Evolutionary conservation across 2,113 vertebrate genomes (phyloP).

Genomic region (Notarius quadriscutis): DNA sequence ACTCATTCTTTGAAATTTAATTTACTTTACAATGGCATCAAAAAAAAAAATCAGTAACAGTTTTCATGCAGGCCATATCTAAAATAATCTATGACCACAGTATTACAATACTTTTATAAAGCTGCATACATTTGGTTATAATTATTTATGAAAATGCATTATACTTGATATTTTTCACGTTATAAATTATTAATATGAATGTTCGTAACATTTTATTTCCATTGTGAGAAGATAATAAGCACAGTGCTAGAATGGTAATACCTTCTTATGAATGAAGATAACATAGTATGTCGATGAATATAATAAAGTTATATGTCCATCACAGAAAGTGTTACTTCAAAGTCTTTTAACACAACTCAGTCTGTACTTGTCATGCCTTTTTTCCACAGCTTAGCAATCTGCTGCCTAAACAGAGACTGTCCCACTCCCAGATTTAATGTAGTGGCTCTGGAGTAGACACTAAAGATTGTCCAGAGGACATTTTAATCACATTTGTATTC

Average conservation of each 20-base stretch:
- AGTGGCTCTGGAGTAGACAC: neutral
- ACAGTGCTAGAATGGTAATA: too few species aligned
- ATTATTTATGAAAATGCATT: too few species aligned
- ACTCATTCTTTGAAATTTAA: neutral
- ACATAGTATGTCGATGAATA: neutral
- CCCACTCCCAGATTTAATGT: constrained; percentile 4
- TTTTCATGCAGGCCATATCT: neutral
- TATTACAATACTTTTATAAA: neutral
- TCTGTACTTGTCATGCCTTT: neutral
- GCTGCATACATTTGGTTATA: neutral
- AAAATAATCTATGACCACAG: neutral
- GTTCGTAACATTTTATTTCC: neutral
- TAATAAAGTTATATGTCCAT: neutral
- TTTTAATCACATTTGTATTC: neutral
- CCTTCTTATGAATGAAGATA: neutral
- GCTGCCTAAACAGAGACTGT: constrained; percentile 14
- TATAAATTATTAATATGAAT: neutral
- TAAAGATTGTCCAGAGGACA: neutral
- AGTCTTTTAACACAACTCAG: neutral
- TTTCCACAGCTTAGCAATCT: neutral
- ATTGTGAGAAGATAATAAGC: neutral
- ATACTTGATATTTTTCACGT: too few species aligned
- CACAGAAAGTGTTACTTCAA: neutral
- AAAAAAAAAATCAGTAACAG: neutral
- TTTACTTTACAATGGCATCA: neutral